These are phyloP conservation scores for Sandelia bainsii DNA, from an alignment of 2,797 vertebrate species.

Conservation along the genomic window DNA sequence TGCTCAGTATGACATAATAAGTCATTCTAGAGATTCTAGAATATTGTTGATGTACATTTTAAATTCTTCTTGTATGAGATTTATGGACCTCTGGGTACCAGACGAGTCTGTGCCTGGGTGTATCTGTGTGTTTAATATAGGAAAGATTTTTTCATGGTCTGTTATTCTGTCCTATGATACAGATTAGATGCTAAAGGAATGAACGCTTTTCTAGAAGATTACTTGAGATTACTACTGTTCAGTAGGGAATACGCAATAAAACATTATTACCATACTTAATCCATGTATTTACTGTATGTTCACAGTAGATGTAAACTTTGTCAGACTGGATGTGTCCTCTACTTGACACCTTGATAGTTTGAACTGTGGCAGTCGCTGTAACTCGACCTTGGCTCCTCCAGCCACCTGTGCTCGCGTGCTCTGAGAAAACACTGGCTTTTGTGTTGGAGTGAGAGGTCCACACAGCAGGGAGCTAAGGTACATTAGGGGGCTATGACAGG, in stretches of 20 bases:
- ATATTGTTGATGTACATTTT: constrained; percentile 3
- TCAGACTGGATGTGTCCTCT: constrained; percentile 45
- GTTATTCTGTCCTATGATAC: constrained; percentile 6
- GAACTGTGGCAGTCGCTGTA: constrained; percentile 60
- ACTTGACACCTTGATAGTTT: constrained; percentile 54
- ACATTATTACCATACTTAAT: background rate
- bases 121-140: constrained; percentile 15
- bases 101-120: constrained; percentile 50
- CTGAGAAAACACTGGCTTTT: constrained; percentile 82
- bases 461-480: constrained; percentile 75
- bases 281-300: no score
- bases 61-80: constrained; percentile 42
- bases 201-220: no score
- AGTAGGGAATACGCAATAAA: constrained; percentile 3
- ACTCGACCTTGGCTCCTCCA: constrained; percentile 72
- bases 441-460: constrained; percentile 80
- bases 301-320: background rate
- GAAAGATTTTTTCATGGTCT: background rate
- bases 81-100: background rate
- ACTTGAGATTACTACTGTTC: constrained; percentile 1
- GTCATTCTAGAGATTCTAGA: background rate
- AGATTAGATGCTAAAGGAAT: constrained; percentile 10
- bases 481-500: constrained; percentile 78
- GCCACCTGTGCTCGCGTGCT: constrained; percentile 84
- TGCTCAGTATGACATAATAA: background rate